phyloP scores from a whole-genome alignment of 2,113 vertebrate species.

The Gambusia affinis region DNA sequence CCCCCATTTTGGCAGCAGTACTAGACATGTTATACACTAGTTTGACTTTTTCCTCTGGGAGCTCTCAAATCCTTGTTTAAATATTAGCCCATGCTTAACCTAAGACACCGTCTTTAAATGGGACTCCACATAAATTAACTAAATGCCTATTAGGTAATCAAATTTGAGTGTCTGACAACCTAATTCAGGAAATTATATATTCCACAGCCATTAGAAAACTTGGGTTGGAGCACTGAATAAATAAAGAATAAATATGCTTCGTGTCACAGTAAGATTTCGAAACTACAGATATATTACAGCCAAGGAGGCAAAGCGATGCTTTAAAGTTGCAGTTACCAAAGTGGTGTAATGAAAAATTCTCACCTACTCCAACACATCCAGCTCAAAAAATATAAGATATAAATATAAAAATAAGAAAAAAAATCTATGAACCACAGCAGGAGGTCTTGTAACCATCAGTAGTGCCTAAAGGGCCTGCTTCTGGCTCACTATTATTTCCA shows the following conservation, averaged over 20 bases:
- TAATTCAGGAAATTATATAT: constrained; percentile 11
- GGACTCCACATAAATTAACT: constrained; percentile 10
- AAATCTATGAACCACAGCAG: constrained; percentile 59
- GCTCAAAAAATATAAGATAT: constrained; percentile 17
- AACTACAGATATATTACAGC: neutral
- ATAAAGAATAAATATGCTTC: neutral
- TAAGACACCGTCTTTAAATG: constrained; percentile 24
- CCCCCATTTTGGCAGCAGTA: constrained; percentile 49
- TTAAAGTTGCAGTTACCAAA: constrained; percentile 13
- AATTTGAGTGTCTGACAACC: constrained; percentile 17
- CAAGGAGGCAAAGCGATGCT: neutral
- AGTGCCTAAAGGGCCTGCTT: constrained; percentile 40
- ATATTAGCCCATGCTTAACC: constrained; percentile 37
- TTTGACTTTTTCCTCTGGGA: constrained; percentile 35
- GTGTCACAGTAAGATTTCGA: constrained; percentile 1
- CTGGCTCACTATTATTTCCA: constrained; percentile 60
- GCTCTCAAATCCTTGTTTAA: constrained; percentile 35
- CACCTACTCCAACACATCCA: constrained; percentile 35
- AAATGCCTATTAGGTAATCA: constrained; percentile 20
- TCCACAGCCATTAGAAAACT: neutral
- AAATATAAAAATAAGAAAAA: constrained; percentile 12
- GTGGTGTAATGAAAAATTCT: constrained; percentile 1
- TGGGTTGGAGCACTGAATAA: neutral
- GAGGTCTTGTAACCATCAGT: constrained; percentile 57
- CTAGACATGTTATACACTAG: constrained; percentile 38